Conservation (phyloP, 2,113 vertebrate species). For the Hystrix brachyura region DNA sequence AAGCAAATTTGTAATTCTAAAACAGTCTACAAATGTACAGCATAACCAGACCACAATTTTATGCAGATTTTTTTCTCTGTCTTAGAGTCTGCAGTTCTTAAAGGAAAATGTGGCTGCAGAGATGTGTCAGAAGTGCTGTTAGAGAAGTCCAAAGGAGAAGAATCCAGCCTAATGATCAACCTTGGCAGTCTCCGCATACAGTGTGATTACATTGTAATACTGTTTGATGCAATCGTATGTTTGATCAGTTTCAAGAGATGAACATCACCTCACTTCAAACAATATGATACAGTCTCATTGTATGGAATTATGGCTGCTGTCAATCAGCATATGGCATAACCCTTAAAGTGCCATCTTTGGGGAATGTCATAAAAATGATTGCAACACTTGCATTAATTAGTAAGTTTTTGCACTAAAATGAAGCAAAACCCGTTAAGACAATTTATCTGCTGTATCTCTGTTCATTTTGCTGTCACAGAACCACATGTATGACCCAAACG, state of each 20-base stretch:
- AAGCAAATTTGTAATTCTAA: conserved; percentile 72
- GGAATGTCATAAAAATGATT: conserved; percentile 83
- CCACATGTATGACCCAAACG: not conserved
- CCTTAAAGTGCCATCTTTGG: conserved; percentile 87
- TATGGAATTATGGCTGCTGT: conserved; percentile 92
- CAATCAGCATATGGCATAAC: conserved; percentile 88
- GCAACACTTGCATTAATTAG: conserved; percentile 88
- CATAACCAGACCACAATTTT: conserved; percentile 66
- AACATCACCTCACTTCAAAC: conserved; percentile 91
- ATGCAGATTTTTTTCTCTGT: conserved; percentile 72
- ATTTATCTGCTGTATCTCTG: conserved; percentile 81
- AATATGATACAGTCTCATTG: conserved; percentile 90
- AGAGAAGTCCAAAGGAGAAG: conserved; percentile 83
- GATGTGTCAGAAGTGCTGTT: conserved; percentile 83
- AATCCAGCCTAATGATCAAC: conserved; percentile 77
- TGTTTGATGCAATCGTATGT: conserved; percentile 88
- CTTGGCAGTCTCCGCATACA: conserved; percentile 85
- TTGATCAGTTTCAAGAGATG: conserved; percentile 91
- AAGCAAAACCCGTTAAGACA: conserved; percentile 85
- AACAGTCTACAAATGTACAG: conserved; percentile 63
- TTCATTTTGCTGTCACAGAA: conserved; percentile 52
- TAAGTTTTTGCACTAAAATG: conserved; percentile 86
- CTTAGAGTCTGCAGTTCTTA: conserved; percentile 73
- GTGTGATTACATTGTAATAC: conserved; percentile 85
- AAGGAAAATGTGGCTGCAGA: conserved; percentile 75